Evolutionary conservation across 2,113 vertebrate genomes (phyloP).

Genomic region (Neoarius graeffei): DNA sequence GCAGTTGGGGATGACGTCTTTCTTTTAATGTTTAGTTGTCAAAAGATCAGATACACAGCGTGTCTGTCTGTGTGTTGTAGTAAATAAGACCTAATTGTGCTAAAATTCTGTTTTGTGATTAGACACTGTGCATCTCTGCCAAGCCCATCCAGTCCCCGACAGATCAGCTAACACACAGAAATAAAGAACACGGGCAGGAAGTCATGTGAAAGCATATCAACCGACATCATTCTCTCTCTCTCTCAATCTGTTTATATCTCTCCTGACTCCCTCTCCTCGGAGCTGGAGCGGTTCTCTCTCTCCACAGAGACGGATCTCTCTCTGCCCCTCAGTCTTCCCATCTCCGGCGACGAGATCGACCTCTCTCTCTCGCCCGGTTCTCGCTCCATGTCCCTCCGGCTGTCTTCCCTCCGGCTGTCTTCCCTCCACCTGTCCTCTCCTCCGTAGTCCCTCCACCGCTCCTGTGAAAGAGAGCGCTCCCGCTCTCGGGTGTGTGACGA

Average conservation of each 20-base stretch:
- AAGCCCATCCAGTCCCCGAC: slow-evolving; percentile 24
- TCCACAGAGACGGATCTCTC: slow-evolving; percentile 71
- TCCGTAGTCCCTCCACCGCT: slow-evolving; percentile 54
- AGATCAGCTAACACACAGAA: slow-evolving; percentile 18
- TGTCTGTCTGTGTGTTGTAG: neutral
- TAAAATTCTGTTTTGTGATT: neutral
- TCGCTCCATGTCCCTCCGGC: slow-evolving; percentile 52
- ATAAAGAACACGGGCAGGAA: slow-evolving; percentile 19
- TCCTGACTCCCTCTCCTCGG: slow-evolving; percentile 76
- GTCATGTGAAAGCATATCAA: slow-evolving; percentile 34
- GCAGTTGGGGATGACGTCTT: neutral
- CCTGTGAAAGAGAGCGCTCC: slow-evolving; percentile 65
- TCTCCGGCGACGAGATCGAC: slow-evolving; percentile 63
- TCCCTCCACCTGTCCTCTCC: slow-evolving; percentile 55
- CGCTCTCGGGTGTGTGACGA: slow-evolving; percentile 66
- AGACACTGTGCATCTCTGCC: neutral
- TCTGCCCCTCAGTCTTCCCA: slow-evolving; percentile 50
- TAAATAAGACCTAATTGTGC: slow-evolving; percentile 3
- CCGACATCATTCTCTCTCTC: slow-evolving; percentile 35
- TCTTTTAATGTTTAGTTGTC: slow-evolving; percentile 10
- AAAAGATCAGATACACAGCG: neutral
- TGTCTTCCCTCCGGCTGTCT: slow-evolving; percentile 49
- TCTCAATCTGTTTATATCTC: slow-evolving; percentile 74
- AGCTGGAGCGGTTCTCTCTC: slow-evolving; percentile 73
- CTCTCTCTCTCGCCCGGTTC: slow-evolving; percentile 53